Base-by-base conservation (phyloP, 2,113 vertebrate species). In the Gambusia affinis region DNA sequence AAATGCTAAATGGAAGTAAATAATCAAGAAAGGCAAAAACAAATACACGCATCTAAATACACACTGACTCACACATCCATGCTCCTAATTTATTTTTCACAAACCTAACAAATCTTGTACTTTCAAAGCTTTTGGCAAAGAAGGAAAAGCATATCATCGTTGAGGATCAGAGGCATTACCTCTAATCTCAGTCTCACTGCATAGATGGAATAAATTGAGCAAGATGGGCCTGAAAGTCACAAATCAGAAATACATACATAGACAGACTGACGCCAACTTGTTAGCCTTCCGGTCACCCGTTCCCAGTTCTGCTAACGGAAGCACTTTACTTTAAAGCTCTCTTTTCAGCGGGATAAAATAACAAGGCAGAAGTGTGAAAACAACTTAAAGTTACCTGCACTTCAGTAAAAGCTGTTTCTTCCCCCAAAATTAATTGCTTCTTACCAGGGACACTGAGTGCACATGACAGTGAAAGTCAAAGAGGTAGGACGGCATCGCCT, bases 321-420 rank as follows among this genome's bases (percentile, higher is more conserved):
- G 93, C 94, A 94, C 92, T 94, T 95, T 93, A 95, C 91, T 94
- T 94, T 92, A 87, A 90, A 92, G 85, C 90, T 82, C 82, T 78
- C 82, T 90, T 92, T 87, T 88, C 90, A 91, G 88, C 81, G 76
- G 88, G 87, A 90, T 89, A 69, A 88, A 90, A 92, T 92, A 93
- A 91, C 79, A 91, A 85, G 87, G 84, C 80, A 91, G 81, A 93
- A 91, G 88, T 91, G 87, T 87, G 83, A 89, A 91, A 91, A 93
- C 89, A 94, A 92, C 89, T 89, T 82, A 15, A 82, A 91, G 85
- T 93, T 90, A 88, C 81, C 87, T 89, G 79, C 86, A 89, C 88
- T 91, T 90, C 87, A 91, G 91, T 84, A 84, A 86, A 85, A 91
- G 85, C 83, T 77, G 80, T 85, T 87, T 88, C 85, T 65, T 39